These are phyloP conservation scores for Blastomussa wellsi DNA, from an alignment of 92 coral and sea anemone genomes.

Conservation along the genomic window DNA sequence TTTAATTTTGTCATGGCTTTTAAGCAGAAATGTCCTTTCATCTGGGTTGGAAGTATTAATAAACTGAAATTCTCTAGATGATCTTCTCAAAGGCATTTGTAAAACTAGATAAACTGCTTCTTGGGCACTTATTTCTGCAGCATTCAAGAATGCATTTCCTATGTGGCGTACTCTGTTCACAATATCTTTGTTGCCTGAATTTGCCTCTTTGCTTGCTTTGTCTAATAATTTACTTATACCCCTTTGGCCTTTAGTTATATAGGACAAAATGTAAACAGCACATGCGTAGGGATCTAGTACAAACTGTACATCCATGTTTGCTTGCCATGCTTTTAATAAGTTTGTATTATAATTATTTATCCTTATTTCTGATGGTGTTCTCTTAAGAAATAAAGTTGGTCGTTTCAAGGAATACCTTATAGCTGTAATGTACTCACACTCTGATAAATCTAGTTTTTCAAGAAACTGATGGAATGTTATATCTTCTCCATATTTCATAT, in stretches of 20 bases:
- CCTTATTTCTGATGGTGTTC: constrained; percentile 52
- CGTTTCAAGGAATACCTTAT: constrained; percentile 37
- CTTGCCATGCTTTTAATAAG: constrained; percentile 53
- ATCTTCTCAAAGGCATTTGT: no score
- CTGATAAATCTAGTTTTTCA: constrained; percentile 28
- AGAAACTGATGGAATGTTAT: constrained; percentile 43
- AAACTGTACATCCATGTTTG: no score
- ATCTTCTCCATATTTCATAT: constrained; percentile 54
- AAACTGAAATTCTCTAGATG: no score
- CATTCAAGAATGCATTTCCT: no score
- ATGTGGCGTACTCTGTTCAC: no score
- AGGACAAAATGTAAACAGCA: no score
- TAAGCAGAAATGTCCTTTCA: no score
- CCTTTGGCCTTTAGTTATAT: constrained; percentile 66
- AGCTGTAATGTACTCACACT: constrained; percentile 57
- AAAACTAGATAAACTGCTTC: no score
- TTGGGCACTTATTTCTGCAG: no score
- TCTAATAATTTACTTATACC: constrained; percentile 67
- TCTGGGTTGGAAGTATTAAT: no score
- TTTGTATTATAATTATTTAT: constrained; percentile 33
- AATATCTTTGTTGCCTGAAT: constrained; percentile 40
- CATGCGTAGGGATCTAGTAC: no score
- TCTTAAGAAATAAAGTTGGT: constrained; percentile 44
- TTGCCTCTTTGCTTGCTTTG: constrained; percentile 62
- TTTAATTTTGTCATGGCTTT: no score